phyloP scores from a whole-genome alignment of 2,113 vertebrate genomes.

The Silurus glanis region DNA sequence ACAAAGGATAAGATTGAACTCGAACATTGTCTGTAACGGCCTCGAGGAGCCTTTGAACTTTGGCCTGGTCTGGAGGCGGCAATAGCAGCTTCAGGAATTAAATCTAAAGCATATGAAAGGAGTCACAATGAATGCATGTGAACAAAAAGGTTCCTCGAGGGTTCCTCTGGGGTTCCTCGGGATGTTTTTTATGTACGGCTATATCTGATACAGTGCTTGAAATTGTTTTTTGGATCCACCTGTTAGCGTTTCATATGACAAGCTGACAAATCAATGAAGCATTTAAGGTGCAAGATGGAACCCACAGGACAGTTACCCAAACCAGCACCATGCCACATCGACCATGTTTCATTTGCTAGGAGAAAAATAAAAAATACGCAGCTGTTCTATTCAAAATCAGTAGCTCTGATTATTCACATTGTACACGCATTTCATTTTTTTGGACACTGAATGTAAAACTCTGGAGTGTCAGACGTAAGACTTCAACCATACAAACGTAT shows the following conservation, averaged over 20 bases:
- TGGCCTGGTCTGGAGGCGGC: neutral
- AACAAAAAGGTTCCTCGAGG: neutral
- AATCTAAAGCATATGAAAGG: neutral
- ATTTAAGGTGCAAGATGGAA: neutral
- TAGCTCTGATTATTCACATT: neutral
- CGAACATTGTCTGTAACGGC: neutral
- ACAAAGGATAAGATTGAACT: neutral
- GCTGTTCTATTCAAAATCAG: conserved; percentile 6
- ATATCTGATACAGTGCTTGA: neutral
- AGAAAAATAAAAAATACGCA: neutral
- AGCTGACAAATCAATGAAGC: neutral
- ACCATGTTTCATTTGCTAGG: conserved; percentile 9
- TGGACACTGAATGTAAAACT: neutral
- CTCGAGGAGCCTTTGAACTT: neutral
- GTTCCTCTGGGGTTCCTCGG: neutral
- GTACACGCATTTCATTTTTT: neutral
- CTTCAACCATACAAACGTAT: neutral
- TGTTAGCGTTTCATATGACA: neutral
- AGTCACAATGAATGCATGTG: neutral
- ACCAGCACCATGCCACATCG: neutral
- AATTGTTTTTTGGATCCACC: neutral
- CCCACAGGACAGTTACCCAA: neutral
- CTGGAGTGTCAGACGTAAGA: neutral
- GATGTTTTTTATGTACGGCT: neutral
- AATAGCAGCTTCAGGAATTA: neutral